These are phyloP conservation scores for Drosophila bunnanda DNA, from an alignment of 2,888 invertebrate species.

Conservation along the genomic window DNA sequence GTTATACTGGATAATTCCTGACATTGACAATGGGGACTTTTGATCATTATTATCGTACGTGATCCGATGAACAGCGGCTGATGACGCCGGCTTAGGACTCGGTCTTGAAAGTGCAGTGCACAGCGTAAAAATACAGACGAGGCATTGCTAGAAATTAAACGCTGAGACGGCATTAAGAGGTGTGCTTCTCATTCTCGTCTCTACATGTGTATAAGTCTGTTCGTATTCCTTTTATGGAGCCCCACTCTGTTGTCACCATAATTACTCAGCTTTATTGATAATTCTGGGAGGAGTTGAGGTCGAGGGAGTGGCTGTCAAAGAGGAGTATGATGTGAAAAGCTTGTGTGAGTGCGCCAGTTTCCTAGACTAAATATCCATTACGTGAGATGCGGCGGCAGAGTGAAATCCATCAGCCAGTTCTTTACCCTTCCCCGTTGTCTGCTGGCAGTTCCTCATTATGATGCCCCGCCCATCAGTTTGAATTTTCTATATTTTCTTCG, in stretches of 20 bases:
- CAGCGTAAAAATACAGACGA: conserved; percentile 13
- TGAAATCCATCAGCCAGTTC: not conserved
- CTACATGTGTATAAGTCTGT: conserved; percentile 2
- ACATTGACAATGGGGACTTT: conserved; percentile 38
- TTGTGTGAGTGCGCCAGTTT: conserved; percentile 2
- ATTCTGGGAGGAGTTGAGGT: conserved; percentile 24
- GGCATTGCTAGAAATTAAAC: conserved; percentile 12
- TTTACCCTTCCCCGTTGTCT: conserved; percentile 1
- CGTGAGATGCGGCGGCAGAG: conserved; percentile 17
- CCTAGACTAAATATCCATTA: conserved; percentile 44
- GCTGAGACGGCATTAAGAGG: conserved; percentile 17
- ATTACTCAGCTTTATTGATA: conserved; percentile 61
- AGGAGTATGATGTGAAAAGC: conserved; percentile 33
- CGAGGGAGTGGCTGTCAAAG: conserved; percentile 20
- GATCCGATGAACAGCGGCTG: conserved; percentile 10
- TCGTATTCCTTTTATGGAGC: conserved; percentile 12
- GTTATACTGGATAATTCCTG: conserved; percentile 14
- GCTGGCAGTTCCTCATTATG: conserved; percentile 18
- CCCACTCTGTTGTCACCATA: conserved; percentile 28
- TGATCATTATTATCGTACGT: conserved; percentile 39
- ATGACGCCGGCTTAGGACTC: conserved; percentile 31
- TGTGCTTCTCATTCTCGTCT: conserved; percentile 1
- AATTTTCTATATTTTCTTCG: conserved; percentile 5
- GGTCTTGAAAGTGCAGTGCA: conserved; percentile 31
- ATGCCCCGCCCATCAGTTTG: conserved; percentile 2